Base-by-base conservation (phyloP, 2,113 vertebrate species). In the Rhodinocichla rosea region DNA sequence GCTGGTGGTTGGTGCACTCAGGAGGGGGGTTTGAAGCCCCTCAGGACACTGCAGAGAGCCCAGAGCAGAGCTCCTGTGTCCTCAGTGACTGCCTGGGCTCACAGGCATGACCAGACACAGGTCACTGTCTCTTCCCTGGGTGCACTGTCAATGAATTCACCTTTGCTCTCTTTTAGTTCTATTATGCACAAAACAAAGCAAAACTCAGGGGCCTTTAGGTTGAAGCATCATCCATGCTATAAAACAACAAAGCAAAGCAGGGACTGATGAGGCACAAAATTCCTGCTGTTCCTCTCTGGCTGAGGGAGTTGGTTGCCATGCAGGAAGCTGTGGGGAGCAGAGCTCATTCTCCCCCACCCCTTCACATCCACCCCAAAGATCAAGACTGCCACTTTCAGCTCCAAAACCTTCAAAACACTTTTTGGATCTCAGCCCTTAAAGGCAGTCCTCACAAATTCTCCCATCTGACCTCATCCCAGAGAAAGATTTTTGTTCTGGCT, bases 41-140 rank as follows among this genome's bases (percentile, higher is more conserved):
- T 55, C 44, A 9, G 52, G 42, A 40, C 59, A 55, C 63, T 64
- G 59, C 40, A 69, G 53, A 83, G 21, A 64, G 57, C 11, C 24
- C 50, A 90, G n/a, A 70, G 52, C 70, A 50, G 39, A 10, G 59
- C 13, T 75, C 15, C 23, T 40, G 15, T 11, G 1, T 8, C 80
- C 75, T 67, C 47, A 50, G 50, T 9, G 30, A 14, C 49, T 89
- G 73, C 64, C 55, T 6, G 4, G 45, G 55, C 52, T 89, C 33
- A n/a, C 0, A 15, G 75, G 15, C 30, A 68, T 0, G 2, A 18
- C 49, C 1, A 5, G 5, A 27, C 27, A 12, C 0, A 4, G 67
- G 24, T 63, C 79, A 70, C 67, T 82, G 65, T 57, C 47, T 62
- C 35, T 50, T 45, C 33, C 56, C 47, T 79, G 70, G 30, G 11